Evolutionary conservation across 2,797 vertebrate genomes (phyloP), one percentile per base, ranked within the genome.

Genomic region (Sebastes vulpes): DNA sequence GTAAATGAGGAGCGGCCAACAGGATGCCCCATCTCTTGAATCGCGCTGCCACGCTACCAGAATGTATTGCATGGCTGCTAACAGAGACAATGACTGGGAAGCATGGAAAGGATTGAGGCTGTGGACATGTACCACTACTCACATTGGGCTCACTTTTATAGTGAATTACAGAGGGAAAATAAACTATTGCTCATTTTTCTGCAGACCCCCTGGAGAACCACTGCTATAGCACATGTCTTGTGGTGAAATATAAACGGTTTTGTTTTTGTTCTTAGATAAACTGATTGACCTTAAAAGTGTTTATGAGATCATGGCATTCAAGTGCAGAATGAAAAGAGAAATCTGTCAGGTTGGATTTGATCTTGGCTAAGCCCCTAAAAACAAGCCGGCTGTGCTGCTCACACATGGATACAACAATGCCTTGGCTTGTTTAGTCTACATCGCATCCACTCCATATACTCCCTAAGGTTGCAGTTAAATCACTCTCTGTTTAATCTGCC

Each of bases 401-500:
- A n/a, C 54, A 69, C 73, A 68, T 28, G 18, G 35, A 32, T 20
- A 48, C 10, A 77, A 59, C 61, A 71, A 63, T 46, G 54, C 9
- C 21, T 59, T 56, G 50, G 21, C 23, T 66, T 69, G 20, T 65
- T 86, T 66, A 54, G 11, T 56, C 54, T n/a, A 21, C 50, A 61
- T 35, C 42, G 20, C 63, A 77, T 57, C n/a, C 23, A 65, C 35
- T 65, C 14, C 23, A n/a, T 25, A 29, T 48, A 23, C 66, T 69
- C 54, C 29, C 28, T 50, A 14, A 29, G 54, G 69, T 74, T 29
- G 18, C 68, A 57, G 16, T 59, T 72, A 66, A 72, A 65, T 68
- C 53, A 21, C 38, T 56, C 4, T 61, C 3, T 31, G 54, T 52
- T 72, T 57, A 58, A 26, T 35, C 23, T 72, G 31, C 61, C 25